Conservation (phyloP, 2,888 invertebrate species). For the Drosophila hamatofila region DNA sequence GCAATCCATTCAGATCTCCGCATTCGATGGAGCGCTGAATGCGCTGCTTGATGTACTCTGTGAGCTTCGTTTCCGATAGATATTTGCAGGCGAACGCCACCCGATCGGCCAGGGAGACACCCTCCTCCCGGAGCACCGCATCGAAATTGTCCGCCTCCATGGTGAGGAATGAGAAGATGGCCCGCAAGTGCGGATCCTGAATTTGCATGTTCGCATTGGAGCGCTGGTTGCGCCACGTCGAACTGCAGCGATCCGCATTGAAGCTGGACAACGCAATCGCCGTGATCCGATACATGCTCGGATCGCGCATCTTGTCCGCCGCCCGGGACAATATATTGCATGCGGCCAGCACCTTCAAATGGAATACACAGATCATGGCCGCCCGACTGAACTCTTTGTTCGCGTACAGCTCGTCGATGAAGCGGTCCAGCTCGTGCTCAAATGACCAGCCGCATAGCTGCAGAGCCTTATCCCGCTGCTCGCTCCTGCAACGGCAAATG, state of each 20-base stretch:
- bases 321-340: constrained; percentile 94
- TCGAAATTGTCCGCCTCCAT: constrained; percentile 92
- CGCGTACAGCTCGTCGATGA: constrained; percentile 90
- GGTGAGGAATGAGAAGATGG: constrained; percentile 95
- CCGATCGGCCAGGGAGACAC: constrained; percentile 93
- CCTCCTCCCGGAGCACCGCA: constrained; percentile 92
- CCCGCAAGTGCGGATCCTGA: constrained; percentile 95
- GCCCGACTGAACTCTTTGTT: constrained; percentile 92
- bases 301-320: constrained; percentile 85
- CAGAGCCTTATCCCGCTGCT: constrained; percentile 90
- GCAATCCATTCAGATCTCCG: constrained; percentile 93
- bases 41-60: constrained; percentile 91
- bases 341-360: constrained; percentile 92
- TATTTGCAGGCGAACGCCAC: constrained; percentile 96
- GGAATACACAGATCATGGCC: constrained; percentile 96
- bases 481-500: constrained; percentile 86
- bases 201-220: constrained; percentile 90
- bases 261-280: constrained; percentile 95
- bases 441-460: constrained; percentile 96
- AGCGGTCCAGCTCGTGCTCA: constrained; percentile 89
- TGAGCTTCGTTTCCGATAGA: constrained; percentile 91
- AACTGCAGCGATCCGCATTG: constrained; percentile 91
- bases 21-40: constrained; percentile 89
- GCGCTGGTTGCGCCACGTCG: constrained; percentile 91
- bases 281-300: constrained; percentile 85